Base-by-base conservation (phyloP, 2,113 vertebrate species). In the Piliocolobus tephrosceles region DNA sequence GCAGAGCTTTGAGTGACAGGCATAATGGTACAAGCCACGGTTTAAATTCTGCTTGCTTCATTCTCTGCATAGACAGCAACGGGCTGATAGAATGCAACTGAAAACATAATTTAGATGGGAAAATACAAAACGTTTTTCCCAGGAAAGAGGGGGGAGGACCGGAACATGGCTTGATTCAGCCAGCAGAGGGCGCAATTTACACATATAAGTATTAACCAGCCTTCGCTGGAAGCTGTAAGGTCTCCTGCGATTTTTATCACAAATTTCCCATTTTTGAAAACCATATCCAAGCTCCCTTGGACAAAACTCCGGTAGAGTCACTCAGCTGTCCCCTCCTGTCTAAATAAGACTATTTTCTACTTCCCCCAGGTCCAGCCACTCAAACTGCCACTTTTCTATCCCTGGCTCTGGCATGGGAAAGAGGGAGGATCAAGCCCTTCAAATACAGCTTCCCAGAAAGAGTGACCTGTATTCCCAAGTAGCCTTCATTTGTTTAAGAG, bases 131-230 rank as follows among this genome's bases (percentile, higher is more conserved):
- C 35, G 35, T 92, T 97, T 96, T 97, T 97, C 76, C 81, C 79
- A 68, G 40, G 89, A 92, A 97, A 70, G 82, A 4, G 25, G 87
- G 68, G 76, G 78, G n/a, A 75, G 87, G 68, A 92, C 58, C 88
- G 90, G 78, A 78, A 94, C 90, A 96, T 98, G 68, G 82, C 97
- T 97, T n/a, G 32, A 96, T 90, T 27, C 27, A 73, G 70, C 98
- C 98, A 98, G 98, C 98, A 98, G 98, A 98, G 98, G 98, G 98
- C 98, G 98, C 98, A 91, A 68, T 20, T 90, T 98, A 97, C 98
- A 98, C 98, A 98, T 97, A 55, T 80, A 98, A 98, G 83, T 95
- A 92, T 83, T 88, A 91, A 89, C 3, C 14, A 89, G 45, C 66
- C 81, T 84, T 88, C 90, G 0, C 73, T 64, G 73, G 85, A 94